Evolutionary conservation across 2,888 invertebrate species (phyloP).

Genomic region (Amphiduros pacificus): DNA sequence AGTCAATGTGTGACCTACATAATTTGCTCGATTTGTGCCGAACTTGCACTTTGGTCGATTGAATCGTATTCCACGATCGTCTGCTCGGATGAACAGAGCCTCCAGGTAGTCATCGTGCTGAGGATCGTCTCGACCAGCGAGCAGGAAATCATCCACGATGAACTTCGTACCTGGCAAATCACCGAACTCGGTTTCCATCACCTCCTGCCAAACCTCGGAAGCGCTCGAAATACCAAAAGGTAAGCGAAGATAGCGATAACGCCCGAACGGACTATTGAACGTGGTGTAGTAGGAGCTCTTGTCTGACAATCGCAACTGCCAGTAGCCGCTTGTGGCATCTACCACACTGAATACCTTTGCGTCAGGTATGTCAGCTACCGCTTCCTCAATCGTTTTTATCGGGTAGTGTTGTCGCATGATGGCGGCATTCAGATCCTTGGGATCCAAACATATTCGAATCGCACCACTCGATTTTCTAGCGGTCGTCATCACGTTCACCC

Average conservation of each 20-base stretch:
- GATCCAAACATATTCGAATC: background rate
- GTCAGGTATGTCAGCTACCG: background rate
- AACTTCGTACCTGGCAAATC: background rate
- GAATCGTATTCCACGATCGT: background rate
- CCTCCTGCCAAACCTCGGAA: slow-evolving; percentile 27
- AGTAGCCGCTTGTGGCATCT: slow-evolving; percentile 23
- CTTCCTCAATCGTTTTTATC: background rate
- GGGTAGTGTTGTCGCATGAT: background rate
- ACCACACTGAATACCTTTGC: slow-evolving; percentile 28
- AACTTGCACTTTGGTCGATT: background rate
- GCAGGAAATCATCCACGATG: background rate
- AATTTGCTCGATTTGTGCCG: background rate
- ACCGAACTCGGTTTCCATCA: slow-evolving; percentile 20
- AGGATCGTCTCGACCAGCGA: background rate
- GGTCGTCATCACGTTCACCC: background rate
- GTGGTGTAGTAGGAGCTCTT: slow-evolving; percentile 23
- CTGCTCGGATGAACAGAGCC: background rate
- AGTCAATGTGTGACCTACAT: background rate
- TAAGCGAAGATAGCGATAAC: slow-evolving; percentile 25
- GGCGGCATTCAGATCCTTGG: background rate
- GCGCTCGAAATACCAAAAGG: slow-evolving; percentile 28
- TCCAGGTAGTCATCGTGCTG: background rate
- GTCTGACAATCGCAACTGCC: slow-evolving; percentile 17
- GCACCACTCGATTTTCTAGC: background rate
- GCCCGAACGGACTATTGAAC: slow-evolving; percentile 28